Base-by-base conservation (phyloP, 2,888 invertebrate species). In the Agrenia bidenticulata region DNA sequence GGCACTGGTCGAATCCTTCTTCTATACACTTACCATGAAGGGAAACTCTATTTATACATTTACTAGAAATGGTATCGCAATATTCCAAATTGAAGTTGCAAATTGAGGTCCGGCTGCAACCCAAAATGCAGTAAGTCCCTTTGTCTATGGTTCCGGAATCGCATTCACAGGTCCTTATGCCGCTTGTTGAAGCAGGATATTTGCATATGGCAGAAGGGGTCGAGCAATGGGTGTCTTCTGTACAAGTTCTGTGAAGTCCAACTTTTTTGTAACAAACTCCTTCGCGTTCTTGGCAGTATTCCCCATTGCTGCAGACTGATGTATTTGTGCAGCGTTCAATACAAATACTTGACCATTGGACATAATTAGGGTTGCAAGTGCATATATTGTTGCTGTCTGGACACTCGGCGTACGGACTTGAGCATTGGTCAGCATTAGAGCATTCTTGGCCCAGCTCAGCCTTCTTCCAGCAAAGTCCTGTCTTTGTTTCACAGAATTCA, bases 361-460 rank as follows among this genome's bases (percentile, higher is more conserved):
- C 51, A 51, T 23, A 51, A 15, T 51, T 23, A 5, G 2, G 4
- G 4, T 51, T 51, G 24, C 51, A 51, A 11, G 5, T 23, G 24
- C 51, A 51, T 15, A 5, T 13, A 13, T 49, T 49, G 17, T 49
- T 17, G 7, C 24, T 23, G 11, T 51, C 51, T 15, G 9, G 5
- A 15, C 51, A 51, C 13, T 23, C 51, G 2, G 51, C 13, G 7
- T 4, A 13, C 2, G 51, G 5, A 7, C 7, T 51, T 13, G 51
- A 51, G 24, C 57, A 57, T 41, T 57, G 57, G 24, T 57, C 57
- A 24, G 11, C 57, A 23, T 15, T 13, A n/a, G 26, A 7, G 21
- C 57, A 57, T 2, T n/a, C 21, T 9, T 21, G 7, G 11, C n/a
- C n/a, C 21, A 57, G 23, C 11, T 26, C 37, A 5, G 27, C 55